Percentiles rank a stretch among this genome's conserved stretches.
These are phyloP conservation scores for Muscicapa adusta DNA, from an alignment of 2,113 vertebrate species.

Conservation along the genomic window DNA sequence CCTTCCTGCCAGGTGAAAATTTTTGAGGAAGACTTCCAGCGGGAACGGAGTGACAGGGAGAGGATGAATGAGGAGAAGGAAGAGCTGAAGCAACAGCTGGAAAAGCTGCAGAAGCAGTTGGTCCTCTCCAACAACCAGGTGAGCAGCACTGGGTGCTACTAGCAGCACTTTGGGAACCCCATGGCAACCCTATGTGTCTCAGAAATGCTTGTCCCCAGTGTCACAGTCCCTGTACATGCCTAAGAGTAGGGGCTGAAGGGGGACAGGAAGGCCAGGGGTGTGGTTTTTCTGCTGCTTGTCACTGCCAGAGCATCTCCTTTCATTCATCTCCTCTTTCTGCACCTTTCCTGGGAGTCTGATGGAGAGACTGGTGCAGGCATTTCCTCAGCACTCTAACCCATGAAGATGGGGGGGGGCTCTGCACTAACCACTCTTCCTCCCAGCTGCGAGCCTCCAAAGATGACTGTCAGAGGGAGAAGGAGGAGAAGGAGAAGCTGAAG, in stretches of 20 bases:
- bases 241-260: background rate
- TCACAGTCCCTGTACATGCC: background rate
- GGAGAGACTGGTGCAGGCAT: accelerated
- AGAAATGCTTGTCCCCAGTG: accelerated
- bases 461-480: conserved; percentile 85
- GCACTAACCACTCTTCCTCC: background rate
- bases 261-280: background rate
- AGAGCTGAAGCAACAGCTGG: conserved; percentile 90
- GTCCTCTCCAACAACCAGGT: conserved; percentile 86
- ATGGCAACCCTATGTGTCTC: accelerated
- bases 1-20: conserved; percentile 85
- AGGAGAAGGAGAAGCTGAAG: conserved; percentile 88
- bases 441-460: conserved; percentile 90
- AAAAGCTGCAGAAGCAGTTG: conserved; percentile 90
- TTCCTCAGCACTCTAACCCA: background rate
- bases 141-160: accelerated
- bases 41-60: conserved; percentile 92
- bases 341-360: background rate
- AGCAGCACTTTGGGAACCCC: background rate
- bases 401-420: background rate
- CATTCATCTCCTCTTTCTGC: background rate
- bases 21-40: conserved; percentile 97
- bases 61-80: conserved; percentile 99
- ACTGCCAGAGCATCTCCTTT: background rate
- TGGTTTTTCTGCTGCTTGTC: background rate